phyloP scores from a whole-genome alignment of 1,140 invertebrate species.

The Oscheius sp. region DNA sequence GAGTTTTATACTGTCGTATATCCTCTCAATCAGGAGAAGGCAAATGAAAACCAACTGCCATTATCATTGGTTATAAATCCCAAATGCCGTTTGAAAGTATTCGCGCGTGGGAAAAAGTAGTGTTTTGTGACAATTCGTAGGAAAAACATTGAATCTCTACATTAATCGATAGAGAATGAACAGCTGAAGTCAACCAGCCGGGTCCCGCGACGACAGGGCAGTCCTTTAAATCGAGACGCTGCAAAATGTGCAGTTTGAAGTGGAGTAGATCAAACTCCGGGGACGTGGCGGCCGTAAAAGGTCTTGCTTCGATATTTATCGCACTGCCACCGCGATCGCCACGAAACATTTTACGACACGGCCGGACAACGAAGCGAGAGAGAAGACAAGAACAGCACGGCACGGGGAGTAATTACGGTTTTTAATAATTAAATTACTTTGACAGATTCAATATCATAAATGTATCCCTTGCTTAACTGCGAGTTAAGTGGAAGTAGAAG shows the following conservation, averaged over 20 bases:
- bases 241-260: no score
- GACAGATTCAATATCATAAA: no score
- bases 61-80: no score
- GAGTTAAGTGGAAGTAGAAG: neutral
- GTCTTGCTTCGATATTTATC: constrained; percentile 1
- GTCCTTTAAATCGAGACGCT: no score
- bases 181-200: no score
- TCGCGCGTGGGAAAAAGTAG: neutral
- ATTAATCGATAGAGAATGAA: no score
- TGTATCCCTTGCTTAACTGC: no score
- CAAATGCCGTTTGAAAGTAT: no score
- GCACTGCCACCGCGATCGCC: constrained; percentile 6
- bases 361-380: neutral
- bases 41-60: no score
- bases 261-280: neutral
- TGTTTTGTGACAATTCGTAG: neutral
- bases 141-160: neutral
- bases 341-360: constrained; percentile 2
- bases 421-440: neutral
- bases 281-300: constrained; percentile 4
- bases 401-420: neutral
- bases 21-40: no score
- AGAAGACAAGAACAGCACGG: neutral
- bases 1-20: no score
- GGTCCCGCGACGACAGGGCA: no score